A percentile compares a stretch with the other conserved stretches of the same genome.
Conservation (phyloP, 1,140 invertebrate species). For the Phymastichus coffea region DNA sequence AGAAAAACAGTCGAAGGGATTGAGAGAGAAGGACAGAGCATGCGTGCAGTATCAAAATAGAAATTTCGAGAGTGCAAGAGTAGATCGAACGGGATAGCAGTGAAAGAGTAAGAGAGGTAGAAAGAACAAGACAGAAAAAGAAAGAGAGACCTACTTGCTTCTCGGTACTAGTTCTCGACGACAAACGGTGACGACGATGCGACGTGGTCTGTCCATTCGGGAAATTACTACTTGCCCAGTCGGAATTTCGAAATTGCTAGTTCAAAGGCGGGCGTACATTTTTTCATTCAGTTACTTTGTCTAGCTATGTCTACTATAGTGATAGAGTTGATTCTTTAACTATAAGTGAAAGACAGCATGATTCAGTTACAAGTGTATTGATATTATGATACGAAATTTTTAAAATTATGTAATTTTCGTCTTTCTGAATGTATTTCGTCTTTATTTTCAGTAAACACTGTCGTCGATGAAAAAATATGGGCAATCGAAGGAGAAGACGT, state of each 20-base stretch:
- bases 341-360: no score
- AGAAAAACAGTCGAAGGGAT: not conserved
- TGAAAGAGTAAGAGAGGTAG: not conserved
- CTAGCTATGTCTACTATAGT: no score
- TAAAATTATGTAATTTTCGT: no score
- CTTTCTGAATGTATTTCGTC: no score
- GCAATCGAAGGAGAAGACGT: slow-evolving; percentile 71
- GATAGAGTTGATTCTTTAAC: no score
- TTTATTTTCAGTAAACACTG: slow-evolving; percentile 58
- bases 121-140: not conserved
- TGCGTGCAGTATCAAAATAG: not conserved
- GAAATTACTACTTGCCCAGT: slow-evolving; percentile 6
- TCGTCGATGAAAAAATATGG: slow-evolving; percentile 68
- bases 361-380: no score
- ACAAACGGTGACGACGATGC: not conserved
- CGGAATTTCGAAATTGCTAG: slow-evolving; percentile 25
- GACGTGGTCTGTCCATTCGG: not conserved
- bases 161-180: not conserved
- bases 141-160: not conserved
- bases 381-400: no score
- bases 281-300: no score
- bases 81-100: no score
- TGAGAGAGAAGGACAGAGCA: slow-evolving; percentile 1
- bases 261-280: no score
- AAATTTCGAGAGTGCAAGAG: not conserved